Percentiles rank a stretch among this genome's conserved stretches.
Evolutionary conservation across 1,140 invertebrate genomes (phyloP).

Genomic region (Eurosta solidaginis): DNA sequence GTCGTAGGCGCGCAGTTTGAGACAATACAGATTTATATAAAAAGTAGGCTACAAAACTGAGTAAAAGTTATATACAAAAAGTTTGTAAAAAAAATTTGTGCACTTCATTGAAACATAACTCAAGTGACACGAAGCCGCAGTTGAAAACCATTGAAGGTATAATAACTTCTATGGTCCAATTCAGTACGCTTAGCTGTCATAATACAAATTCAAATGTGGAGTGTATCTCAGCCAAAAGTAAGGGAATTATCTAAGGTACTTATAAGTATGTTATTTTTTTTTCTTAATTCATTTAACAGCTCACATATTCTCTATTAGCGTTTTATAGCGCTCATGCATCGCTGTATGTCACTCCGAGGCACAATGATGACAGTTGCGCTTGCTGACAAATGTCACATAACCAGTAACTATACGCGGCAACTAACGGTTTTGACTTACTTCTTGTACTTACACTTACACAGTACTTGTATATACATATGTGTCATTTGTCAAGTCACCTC

Average conservation of each 20-base stretch:
- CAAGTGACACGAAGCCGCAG: not conserved
- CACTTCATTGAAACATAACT: not conserved
- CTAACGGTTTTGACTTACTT: not conserved
- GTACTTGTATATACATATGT: not conserved
- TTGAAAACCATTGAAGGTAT: slow-evolving; percentile 11
- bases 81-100: not conserved
- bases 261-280: not conserved
- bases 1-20: no score
- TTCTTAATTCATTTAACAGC: not conserved
- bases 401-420: not conserved
- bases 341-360: not conserved
- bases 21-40: not conserved
- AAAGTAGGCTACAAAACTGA: not conserved
- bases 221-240: not conserved
- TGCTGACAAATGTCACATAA: not conserved
- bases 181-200: not conserved
- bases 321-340: not conserved
- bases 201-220: not conserved
- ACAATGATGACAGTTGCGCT: slow-evolving; percentile 4
- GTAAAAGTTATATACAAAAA: not conserved
- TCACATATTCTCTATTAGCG: not conserved
- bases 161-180: not conserved
- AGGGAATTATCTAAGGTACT: not conserved
- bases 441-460: not conserved
- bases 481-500: not conserved